A percentile compares a stretch with the other conserved stretches of the same genome.
These are phyloP conservation scores for Amphipoea oculea DNA, from an alignment of 2,888 invertebrate species.

Conservation along the genomic window DNA sequence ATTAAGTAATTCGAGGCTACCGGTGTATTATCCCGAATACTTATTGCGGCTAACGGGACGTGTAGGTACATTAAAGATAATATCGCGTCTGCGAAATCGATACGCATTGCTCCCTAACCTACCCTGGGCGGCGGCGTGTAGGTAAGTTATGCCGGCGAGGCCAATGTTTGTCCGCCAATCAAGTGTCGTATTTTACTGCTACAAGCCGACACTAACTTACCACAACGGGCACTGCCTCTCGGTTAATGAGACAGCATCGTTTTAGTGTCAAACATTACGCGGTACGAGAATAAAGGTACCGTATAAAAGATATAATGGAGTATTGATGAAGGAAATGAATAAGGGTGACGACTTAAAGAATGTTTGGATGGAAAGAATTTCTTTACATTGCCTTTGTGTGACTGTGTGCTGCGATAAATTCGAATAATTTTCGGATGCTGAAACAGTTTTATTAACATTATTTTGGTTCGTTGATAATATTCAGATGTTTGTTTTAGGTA, in stretches of 20 bases:
- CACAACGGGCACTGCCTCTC: constrained; percentile 83
- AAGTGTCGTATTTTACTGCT: constrained; percentile 85
- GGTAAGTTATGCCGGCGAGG: constrained; percentile 71
- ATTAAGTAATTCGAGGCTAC: constrained; percentile 74
- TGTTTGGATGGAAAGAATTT: neutral
- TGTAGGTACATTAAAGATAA: constrained; percentile 71
- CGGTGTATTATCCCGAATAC: constrained; percentile 55
- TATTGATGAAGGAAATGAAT: constrained; percentile 40
- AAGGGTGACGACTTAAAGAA: neutral
- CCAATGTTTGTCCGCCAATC: constrained; percentile 82
- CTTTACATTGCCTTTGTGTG: neutral
- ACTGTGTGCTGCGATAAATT: neutral
- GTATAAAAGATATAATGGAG: constrained; percentile 40
- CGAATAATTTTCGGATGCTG: neutral
- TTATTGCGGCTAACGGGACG: constrained; percentile 55
- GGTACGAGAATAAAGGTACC: constrained; percentile 71
- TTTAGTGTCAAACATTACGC: constrained; percentile 82
- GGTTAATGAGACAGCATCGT: constrained; percentile 86
- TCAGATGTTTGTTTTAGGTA: neutral
- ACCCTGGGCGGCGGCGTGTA: constrained; percentile 57
- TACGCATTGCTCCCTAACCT: constrained; percentile 68
- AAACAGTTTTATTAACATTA: neutral
- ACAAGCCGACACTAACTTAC: constrained; percentile 84
- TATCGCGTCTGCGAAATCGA: constrained; percentile 71
- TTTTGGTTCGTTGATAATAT: neutral